phyloP scores from a whole-genome alignment of 2,797 vertebrate species.

The Sebastes diploproa region DNA sequence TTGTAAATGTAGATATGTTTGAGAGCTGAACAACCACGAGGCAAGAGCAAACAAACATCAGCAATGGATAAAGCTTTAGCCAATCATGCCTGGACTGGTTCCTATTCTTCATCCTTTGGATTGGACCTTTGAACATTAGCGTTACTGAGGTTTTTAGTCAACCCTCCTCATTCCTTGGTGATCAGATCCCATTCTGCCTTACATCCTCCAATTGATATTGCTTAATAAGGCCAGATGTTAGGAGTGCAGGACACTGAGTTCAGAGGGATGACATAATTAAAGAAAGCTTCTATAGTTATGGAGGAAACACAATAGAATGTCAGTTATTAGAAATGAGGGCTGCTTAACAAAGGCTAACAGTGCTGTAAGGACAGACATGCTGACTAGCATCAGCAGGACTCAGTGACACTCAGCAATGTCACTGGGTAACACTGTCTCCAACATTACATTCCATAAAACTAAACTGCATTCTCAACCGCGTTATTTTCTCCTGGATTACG shows the following conservation, averaged over 20 bases:
- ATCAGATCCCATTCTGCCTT: neutral
- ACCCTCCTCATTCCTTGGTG: neutral
- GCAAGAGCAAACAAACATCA: too few relatives aligned
- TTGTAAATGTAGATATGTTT: neutral
- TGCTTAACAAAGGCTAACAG: neutral
- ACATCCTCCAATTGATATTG: neutral
- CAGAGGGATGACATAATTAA: neutral
- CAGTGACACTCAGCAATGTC: too few relatives aligned
- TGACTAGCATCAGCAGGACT: neutral
- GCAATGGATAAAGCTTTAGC: too few relatives aligned
- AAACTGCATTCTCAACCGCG: too few relatives aligned
- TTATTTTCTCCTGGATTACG: too few relatives aligned
- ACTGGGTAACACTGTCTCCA: too few relatives aligned
- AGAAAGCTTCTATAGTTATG: neutral
- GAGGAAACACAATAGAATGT: neutral
- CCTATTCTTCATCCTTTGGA: neutral
- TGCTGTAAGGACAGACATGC: neutral
- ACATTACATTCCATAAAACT: too few relatives aligned
- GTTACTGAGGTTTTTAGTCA: neutral
- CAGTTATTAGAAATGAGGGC: neutral
- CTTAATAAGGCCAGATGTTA: neutral
- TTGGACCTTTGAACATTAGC: neutral
- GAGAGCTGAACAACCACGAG: neutral
- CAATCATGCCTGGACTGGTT: too few relatives aligned
- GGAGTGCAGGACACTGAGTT: neutral